These are phyloP conservation scores for Scleropages formosus DNA, from an alignment of 2,797 vertebrate genomes.

Conservation along the genomic window DNA sequence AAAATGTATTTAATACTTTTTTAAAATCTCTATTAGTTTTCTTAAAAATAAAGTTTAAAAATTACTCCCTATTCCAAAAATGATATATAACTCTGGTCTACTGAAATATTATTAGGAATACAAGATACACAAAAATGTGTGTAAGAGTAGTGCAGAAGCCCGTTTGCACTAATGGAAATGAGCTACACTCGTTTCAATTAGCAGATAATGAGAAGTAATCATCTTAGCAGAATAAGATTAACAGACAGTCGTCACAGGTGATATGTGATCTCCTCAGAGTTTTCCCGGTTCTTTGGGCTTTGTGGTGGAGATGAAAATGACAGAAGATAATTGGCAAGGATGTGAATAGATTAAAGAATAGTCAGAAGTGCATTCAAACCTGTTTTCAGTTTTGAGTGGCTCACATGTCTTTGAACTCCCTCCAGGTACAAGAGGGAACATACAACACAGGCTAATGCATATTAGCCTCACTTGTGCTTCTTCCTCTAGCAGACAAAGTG, in stretches of 20 bases:
- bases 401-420: slow-evolving; percentile 21
- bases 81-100: no score
- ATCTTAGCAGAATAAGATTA: not conserved
- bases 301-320: not conserved
- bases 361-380: not conserved
- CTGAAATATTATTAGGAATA: no score
- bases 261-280: not conserved
- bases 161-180: not conserved
- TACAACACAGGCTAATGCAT: not conserved
- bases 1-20: no score
- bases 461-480: not conserved
- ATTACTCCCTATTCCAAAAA: no score
- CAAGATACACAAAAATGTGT: not conserved
- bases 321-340: slow-evolving; percentile 20
- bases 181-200: slow-evolving; percentile 3
- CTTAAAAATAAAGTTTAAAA: no score
- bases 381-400: not conserved
- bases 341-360: slow-evolving; percentile 21
- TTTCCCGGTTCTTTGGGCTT: not conserved
- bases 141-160: not conserved
- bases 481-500: not conserved
- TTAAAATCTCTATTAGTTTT: no score
- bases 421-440: not conserved
- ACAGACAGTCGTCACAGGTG: not conserved
- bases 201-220: not conserved